phyloP scores from a whole-genome alignment of 2,888 invertebrate species.

The Drosophila meridiana region DNA sequence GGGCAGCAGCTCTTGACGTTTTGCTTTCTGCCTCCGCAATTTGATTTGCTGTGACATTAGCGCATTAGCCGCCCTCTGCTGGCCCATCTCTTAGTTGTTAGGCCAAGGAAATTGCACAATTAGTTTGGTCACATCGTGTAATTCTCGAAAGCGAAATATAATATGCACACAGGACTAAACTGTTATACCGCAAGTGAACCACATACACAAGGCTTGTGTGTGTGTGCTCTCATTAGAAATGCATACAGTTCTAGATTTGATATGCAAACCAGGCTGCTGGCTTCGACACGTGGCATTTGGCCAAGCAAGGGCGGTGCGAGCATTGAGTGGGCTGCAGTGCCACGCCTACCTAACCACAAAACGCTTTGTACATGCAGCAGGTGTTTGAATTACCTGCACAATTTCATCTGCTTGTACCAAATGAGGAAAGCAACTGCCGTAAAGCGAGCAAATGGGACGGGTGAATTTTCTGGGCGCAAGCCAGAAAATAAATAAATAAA shows the following conservation, averaged over 20 bases:
- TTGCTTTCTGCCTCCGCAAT: slow-evolving; percentile 39
- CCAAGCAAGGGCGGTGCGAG: not conserved
- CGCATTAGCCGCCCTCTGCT: slow-evolving; percentile 46
- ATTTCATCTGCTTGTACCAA: slow-evolving; percentile 34
- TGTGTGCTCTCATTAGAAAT: slow-evolving; percentile 46
- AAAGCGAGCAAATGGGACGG: not conserved
- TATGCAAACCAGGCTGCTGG: slow-evolving; percentile 47
- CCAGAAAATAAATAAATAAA: slow-evolving; percentile 22
- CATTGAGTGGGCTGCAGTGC: slow-evolving; percentile 1
- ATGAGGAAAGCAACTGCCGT: slow-evolving; percentile 9
- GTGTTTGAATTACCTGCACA: slow-evolving; percentile 65
- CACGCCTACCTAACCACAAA: slow-evolving; percentile 32
- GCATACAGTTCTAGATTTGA: slow-evolving; percentile 45
- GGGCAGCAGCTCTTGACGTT: slow-evolving; percentile 50
- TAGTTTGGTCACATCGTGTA: slow-evolving; percentile 36
- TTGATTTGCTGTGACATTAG: slow-evolving; percentile 67
- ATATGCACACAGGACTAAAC: slow-evolving; percentile 53
- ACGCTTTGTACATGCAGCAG: slow-evolving; percentile 49
- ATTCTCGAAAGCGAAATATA: slow-evolving; percentile 52
- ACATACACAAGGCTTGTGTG: not conserved
- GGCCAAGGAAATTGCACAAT: slow-evolving; percentile 56
- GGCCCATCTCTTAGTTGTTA: slow-evolving; percentile 15
- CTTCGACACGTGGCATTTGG: slow-evolving; percentile 47
- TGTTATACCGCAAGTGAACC: slow-evolving; percentile 56
- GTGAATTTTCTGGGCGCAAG: slow-evolving; percentile 36